Evolutionary conservation across 2,888 invertebrate species (phyloP).

Genomic region (Philereme transversata): DNA sequence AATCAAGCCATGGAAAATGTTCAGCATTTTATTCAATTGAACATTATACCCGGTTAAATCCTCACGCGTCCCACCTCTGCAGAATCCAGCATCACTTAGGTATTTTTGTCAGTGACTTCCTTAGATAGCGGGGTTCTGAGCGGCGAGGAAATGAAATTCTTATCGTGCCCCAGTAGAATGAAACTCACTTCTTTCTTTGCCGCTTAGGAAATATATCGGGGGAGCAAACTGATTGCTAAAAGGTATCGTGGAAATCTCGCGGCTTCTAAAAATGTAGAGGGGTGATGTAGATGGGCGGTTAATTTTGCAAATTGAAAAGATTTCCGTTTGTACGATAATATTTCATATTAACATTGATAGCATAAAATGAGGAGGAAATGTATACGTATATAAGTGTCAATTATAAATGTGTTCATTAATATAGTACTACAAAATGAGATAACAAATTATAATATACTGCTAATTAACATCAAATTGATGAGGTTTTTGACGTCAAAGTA

Average conservation of each 20-base stretch:
- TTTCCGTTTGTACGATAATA: too few relatives aligned
- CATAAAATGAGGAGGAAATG: too few relatives aligned
- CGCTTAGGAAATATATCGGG: conserved; percentile 77
- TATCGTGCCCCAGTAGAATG: conserved; percentile 78
- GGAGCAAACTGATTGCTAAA: conserved; percentile 73
- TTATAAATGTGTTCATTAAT: too few relatives aligned
- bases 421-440: too few relatives aligned
- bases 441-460: neutral
- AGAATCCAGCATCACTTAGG: conserved; percentile 77
- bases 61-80: conserved; percentile 56
- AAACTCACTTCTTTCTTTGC: conserved; percentile 79
- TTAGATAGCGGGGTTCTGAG: conserved; percentile 76
- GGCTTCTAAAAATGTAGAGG: conserved; percentile 54
- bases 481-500: neutral
- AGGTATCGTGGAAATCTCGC: conserved; percentile 66
- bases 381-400: too few relatives aligned
- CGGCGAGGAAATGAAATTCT: conserved; percentile 83
- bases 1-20: neutral
- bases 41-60: conserved; percentile 13
- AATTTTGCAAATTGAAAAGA: conserved; percentile 7
- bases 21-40: neutral
- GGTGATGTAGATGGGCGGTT: conserved; percentile 6
- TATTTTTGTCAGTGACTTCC: conserved; percentile 81
- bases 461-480: neutral
- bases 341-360: too few relatives aligned